A percentile compares a stretch with the other conserved stretches of the same genome.
phyloP scores from a whole-genome alignment of 2,888 invertebrate species.

The Drosophila atripex region DNA sequence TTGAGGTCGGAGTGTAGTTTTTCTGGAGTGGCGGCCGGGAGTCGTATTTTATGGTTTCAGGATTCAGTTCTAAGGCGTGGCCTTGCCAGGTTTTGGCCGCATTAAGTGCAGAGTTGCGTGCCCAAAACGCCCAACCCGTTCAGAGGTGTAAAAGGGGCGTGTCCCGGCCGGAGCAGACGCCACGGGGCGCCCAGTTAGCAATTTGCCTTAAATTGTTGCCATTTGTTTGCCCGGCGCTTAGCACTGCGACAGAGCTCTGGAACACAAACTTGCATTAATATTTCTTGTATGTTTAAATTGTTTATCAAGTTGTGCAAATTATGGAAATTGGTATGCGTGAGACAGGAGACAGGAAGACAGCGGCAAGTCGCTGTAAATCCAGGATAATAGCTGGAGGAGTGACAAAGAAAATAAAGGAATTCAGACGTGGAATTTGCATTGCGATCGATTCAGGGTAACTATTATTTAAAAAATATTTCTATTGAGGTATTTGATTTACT shows the following conservation, averaged over 20 bases:
- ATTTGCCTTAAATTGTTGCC: slow-evolving; percentile 77
- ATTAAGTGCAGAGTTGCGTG: slow-evolving; percentile 74
- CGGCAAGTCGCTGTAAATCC: slow-evolving; percentile 25
- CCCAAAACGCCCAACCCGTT: slow-evolving; percentile 62
- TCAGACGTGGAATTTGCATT: slow-evolving; percentile 25
- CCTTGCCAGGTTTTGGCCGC: slow-evolving; percentile 31
- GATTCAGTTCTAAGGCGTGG: slow-evolving; percentile 54
- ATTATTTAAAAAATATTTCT: background rate
- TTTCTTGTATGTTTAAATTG: slow-evolving; percentile 61
- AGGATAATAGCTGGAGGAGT: slow-evolving; percentile 32
- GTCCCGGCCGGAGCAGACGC: slow-evolving; percentile 58
- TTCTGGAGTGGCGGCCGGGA: background rate
- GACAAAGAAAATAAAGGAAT: slow-evolving; percentile 26
- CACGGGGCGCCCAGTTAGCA: slow-evolving; percentile 66
- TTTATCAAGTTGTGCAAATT: slow-evolving; percentile 64
- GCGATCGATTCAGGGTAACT: slow-evolving; percentile 18
- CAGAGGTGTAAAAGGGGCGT: slow-evolving; percentile 74
- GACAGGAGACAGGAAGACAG: slow-evolving; percentile 16
- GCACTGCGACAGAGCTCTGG: slow-evolving; percentile 24
- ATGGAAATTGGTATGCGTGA: slow-evolving; percentile 58
- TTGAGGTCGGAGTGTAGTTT: slow-evolving; percentile 6
- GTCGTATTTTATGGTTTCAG: slow-evolving; percentile 23
- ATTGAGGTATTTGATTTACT: background rate
- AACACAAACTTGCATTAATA: slow-evolving; percentile 61
- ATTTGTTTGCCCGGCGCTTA: slow-evolving; percentile 67